Evolutionary conservation across 1,140 invertebrate genomes (phyloP).

Genomic region (Orchestia grillus): DNA sequence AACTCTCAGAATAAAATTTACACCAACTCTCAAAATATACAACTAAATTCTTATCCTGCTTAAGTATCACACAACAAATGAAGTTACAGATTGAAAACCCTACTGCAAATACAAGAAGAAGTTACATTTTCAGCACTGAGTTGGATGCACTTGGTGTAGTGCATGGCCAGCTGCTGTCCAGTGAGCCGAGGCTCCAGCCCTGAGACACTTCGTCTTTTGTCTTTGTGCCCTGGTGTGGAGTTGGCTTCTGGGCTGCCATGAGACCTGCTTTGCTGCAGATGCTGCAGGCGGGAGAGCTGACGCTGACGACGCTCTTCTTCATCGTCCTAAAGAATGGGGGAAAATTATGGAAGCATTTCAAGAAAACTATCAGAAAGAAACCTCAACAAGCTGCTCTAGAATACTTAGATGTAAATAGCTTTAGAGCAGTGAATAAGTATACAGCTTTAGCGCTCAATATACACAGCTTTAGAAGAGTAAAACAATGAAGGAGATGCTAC

Average conservation of each 20-base stretch:
- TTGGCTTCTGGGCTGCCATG: slow-evolving; percentile 59
- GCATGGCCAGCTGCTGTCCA: slow-evolving; percentile 75
- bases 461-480: too few relatives aligned
- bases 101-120: neutral
- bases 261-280: slow-evolving; percentile 68
- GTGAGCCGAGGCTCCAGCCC: slow-evolving; percentile 70
- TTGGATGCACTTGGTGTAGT: slow-evolving; percentile 79
- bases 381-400: neutral
- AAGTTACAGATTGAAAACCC: neutral
- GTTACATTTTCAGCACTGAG: slow-evolving; percentile 77
- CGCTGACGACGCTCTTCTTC: slow-evolving; percentile 70
- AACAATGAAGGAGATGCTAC: too few relatives aligned
- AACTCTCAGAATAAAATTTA: neutral
- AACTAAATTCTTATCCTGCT: neutral
- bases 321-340: slow-evolving; percentile 69
- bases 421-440: too few relatives aligned
- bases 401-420: too few relatives aligned
- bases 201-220: slow-evolving; percentile 63
- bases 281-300: slow-evolving; percentile 69
- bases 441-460: too few relatives aligned
- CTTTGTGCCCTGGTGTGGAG: neutral
- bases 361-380: neutral
- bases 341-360: neutral
- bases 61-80: neutral
- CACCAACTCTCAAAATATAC: neutral